These are phyloP conservation scores for Sebastes cheni DNA, from an alignment of 2,797 vertebrate genomes.

Conservation along the genomic window DNA sequence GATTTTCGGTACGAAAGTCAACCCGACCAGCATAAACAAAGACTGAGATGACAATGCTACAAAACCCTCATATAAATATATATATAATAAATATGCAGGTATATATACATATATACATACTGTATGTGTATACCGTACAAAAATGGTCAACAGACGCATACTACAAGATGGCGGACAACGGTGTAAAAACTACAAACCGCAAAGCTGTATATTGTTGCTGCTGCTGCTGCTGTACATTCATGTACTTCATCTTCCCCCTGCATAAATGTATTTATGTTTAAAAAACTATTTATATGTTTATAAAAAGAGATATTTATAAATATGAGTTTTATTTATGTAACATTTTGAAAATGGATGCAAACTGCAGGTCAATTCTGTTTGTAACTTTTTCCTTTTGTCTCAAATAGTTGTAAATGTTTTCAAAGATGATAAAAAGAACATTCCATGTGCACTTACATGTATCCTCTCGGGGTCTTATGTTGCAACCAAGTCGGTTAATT, in stretches of 20 bases:
- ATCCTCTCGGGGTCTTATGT: constrained; percentile 60
- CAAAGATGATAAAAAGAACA: constrained; percentile 81
- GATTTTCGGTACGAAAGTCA: constrained; percentile 88
- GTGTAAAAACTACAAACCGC: constrained; percentile 86
- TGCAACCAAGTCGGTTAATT: background rate
- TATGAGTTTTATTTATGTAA: constrained; percentile 99
- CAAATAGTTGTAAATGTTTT: constrained; percentile 91
- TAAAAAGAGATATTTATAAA: constrained; percentile 99
- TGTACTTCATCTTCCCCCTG: constrained; percentile 90
- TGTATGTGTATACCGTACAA: constrained; percentile 81
- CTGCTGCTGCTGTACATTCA: constrained; percentile 93
- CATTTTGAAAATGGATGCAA: constrained; percentile 92
- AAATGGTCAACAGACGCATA: constrained; percentile 73
- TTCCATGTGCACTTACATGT: constrained; percentile 79
- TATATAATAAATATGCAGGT: constrained; percentile 71
- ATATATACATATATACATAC: constrained; percentile 70
- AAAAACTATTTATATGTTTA: constrained; percentile 99
- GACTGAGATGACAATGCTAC: constrained; percentile 81
- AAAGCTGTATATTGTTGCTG: constrained; percentile 93
- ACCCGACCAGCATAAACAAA: constrained; percentile 84
- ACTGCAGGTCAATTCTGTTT: constrained; percentile 92
- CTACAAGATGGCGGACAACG: constrained; percentile 83
- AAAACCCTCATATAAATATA: constrained; percentile 71
- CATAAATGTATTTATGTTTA: constrained; percentile 99
- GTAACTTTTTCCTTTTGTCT: constrained; percentile 91